phyloP scores from a whole-genome alignment of 2,797 vertebrate species.

The Capromys pilorides region DNA sequence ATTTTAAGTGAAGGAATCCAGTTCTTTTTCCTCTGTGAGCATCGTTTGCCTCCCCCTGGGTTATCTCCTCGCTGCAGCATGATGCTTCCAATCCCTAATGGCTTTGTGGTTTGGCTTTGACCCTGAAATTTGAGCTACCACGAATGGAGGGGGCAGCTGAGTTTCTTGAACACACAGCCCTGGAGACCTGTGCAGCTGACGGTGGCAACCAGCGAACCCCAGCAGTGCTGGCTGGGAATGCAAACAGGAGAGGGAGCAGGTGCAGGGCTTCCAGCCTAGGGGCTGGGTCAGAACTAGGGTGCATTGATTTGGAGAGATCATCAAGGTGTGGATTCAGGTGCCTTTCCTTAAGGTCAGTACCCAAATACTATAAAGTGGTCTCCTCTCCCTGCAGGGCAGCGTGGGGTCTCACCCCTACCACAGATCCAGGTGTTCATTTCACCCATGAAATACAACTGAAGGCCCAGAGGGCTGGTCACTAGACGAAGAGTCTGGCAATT shows the following conservation, averaged over 20 bases:
- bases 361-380: background rate
- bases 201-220: background rate
- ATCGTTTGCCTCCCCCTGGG: background rate
- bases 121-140: conserved; percentile 36
- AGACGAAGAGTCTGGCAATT: background rate
- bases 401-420: background rate
- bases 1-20: background rate
- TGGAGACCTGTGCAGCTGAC: background rate
- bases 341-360: background rate
- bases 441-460: background rate
- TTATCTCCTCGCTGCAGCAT: background rate
- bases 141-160: background rate
- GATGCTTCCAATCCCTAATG: background rate
- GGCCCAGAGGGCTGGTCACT: background rate
- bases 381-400: background rate
- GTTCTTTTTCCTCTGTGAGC: background rate
- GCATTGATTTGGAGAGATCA: background rate
- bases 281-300: background rate
- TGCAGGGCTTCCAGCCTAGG: background rate
- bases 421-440: background rate
- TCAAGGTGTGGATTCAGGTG: background rate
- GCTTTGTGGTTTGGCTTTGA: conserved; percentile 50
- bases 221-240: background rate
- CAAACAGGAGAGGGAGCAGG: background rate
- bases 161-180: background rate